Evolutionary conservation across 2,113 vertebrate species (phyloP), one percentile per base, ranked within the genome.

Genomic region (Lepidothrix coronata): DNA sequence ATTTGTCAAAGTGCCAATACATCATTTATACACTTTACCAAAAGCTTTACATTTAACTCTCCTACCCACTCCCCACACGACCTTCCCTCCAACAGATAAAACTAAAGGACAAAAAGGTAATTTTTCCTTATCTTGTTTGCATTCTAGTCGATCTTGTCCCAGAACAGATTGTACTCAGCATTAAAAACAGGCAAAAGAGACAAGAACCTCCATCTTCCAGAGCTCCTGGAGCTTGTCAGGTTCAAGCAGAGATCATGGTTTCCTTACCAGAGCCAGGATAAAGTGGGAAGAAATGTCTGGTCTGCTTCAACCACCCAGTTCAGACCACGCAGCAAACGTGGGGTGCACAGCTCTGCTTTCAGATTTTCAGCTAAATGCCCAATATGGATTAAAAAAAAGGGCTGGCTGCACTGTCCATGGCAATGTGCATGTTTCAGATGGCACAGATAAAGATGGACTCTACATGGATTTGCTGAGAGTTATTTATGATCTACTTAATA

Each of bases 81-180:
- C 78, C 80, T 93, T 89, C 73, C 76, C 81, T 52, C 28, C 54
- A 48, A 21, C 9, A 89, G 81, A 87, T 63, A 76, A 87, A 91
- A 73, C 41, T 58, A 37, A 93, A 97, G 89, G 87, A 96, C 85
- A 93, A n/a, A 86, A 92, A 93, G 94, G 74, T 85, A 80, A 94
- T 90, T 96, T 91, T 84, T 87, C 76, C 78, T 93, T 86, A 71
- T 95, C 77, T 89, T 88, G 93, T 92, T 84, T 92, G 89, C 67
- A 90, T 92, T 94, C 55, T 81, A 48, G 86, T 84, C 6, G 3
- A 93, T 95, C 92, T 76, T 84, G 79, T 95, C 67, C 79, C 80
- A 74, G 86, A 41, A 67, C 59, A 71, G 88, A 61, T 8, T 70
- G 71, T 23, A 62, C 31, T 83, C 31, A 77, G 79, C 71, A 58